Percentiles rank a stretch among this genome's conserved stretches.
Evolutionary conservation across 2,797 vertebrate genomes (phyloP).

Genomic region (Borostomias antarcticus): DNA sequence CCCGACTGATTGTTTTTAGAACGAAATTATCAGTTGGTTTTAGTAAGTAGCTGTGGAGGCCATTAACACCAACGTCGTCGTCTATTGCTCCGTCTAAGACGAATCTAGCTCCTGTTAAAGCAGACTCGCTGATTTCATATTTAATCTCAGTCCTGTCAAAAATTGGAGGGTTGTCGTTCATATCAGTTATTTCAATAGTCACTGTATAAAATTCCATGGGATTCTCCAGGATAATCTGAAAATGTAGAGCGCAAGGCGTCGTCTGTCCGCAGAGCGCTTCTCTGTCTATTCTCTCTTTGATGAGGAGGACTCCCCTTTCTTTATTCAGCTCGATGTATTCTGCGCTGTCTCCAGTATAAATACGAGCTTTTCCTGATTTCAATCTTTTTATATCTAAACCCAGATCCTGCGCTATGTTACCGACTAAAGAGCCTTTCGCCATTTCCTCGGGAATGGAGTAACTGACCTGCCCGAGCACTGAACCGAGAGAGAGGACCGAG

Average conservation of each 20-base stretch:
- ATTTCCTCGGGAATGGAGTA: constrained; percentile 75
- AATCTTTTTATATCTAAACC: constrained; percentile 64
- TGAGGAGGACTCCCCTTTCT: constrained; percentile 62
- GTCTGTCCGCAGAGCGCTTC: constrained; percentile 69
- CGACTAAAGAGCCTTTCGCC: constrained; percentile 64
- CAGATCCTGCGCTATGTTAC: constrained; percentile 72
- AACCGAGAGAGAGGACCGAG: constrained; percentile 34
- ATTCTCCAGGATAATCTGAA: background rate
- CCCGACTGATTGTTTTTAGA: constrained; percentile 44
- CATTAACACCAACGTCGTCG: constrained; percentile 52
- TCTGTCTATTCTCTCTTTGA: constrained; percentile 70
- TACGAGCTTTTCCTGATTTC: constrained; percentile 61
- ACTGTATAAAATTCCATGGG: constrained; percentile 5
- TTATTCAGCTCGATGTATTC: constrained; percentile 65
- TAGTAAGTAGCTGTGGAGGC: constrained; percentile 59
- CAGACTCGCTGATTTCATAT: constrained; percentile 38
- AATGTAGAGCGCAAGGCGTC: constrained; percentile 29
- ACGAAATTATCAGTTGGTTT: constrained; percentile 53
- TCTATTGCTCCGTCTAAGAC: constrained; percentile 56
- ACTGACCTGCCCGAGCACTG: constrained; percentile 62
- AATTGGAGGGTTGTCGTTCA: constrained; percentile 17
- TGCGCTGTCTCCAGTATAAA: too few relatives aligned
- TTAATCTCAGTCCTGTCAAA: constrained; percentile 24
- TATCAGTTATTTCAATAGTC: constrained; percentile 5
- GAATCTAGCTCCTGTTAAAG: constrained; percentile 37